Conservation (phyloP, 2,888 invertebrate species). For the Hetaerina titia region DNA sequence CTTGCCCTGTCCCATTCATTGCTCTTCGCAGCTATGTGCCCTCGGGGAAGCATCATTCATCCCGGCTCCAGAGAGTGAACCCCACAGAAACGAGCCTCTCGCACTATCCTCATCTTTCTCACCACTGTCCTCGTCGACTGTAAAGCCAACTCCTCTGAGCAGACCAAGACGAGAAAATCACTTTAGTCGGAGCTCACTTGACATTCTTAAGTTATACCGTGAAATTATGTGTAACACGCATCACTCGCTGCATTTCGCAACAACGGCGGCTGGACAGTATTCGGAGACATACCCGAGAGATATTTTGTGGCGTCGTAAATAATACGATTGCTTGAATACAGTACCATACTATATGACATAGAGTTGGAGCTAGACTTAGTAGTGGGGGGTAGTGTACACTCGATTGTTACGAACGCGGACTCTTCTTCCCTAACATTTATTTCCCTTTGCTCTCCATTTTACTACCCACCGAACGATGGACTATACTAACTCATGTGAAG, state of each 20-base stretch:
- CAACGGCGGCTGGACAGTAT: neutral
- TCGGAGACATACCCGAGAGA: neutral
- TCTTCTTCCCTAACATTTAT: neutral
- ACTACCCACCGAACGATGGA: neutral
- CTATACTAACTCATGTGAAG: neutral
- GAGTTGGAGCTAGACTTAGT: neutral
- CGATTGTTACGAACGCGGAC: neutral
- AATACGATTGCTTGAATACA: neutral
- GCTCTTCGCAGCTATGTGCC: neutral
- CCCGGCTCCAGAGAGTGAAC: neutral
- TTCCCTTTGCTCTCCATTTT: neutral
- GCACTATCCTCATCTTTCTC: neutral
- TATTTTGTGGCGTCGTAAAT: conserved; percentile 29
- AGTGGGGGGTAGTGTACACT: neutral
- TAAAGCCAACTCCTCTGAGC: neutral
- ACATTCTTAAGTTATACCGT: neutral
- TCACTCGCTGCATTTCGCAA: neutral
- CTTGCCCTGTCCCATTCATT: neutral
- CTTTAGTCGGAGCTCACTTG: neutral
- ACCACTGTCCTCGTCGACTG: neutral
- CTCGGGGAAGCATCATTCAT: neutral
- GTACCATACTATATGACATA: neutral
- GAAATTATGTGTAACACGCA: neutral
- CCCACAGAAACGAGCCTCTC: neutral
- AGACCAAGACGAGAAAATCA: neutral